These are phyloP conservation scores for Myotis findleyi DNA, from an alignment of 2,797 vertebrate genomes.

Conservation along the genomic window DNA sequence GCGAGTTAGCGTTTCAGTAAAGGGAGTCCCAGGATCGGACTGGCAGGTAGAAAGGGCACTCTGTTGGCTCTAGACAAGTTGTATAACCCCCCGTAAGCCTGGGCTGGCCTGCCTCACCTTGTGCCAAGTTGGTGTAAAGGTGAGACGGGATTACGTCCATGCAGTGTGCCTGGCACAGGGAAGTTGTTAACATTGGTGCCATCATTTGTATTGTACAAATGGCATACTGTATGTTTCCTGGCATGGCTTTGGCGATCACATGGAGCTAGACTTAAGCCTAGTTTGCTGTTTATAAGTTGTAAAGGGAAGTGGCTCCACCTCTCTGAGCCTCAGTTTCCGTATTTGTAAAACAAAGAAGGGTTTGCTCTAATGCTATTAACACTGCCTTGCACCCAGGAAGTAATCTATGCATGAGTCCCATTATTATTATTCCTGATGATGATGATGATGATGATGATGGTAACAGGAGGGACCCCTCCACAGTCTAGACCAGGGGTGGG, in stretches of 20 bases:
- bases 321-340: neutral
- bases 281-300: neutral
- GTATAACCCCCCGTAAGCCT: neutral
- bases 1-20: neutral
- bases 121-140: neutral
- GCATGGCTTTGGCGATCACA: neutral
- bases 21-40: neutral
- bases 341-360: neutral
- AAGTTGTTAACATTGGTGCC: neutral
- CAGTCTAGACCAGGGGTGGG: neutral
- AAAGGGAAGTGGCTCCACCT: neutral
- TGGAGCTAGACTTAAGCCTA: neutral
- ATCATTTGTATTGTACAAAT: neutral
- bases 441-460: neutral
- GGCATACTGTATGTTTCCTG: neutral
- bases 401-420: neutral
- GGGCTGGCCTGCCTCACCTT: neutral
- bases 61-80: neutral
- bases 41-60: neutral
- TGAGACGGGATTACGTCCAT: neutral
- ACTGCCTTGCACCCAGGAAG: neutral
- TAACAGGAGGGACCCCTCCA: neutral
- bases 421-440: neutral
- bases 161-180: rapidly evolving
- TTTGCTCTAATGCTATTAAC: neutral